These are phyloP conservation scores for Pardalotus punctatus DNA, from an alignment of 2,113 vertebrate genomes.

Conservation along the genomic window DNA sequence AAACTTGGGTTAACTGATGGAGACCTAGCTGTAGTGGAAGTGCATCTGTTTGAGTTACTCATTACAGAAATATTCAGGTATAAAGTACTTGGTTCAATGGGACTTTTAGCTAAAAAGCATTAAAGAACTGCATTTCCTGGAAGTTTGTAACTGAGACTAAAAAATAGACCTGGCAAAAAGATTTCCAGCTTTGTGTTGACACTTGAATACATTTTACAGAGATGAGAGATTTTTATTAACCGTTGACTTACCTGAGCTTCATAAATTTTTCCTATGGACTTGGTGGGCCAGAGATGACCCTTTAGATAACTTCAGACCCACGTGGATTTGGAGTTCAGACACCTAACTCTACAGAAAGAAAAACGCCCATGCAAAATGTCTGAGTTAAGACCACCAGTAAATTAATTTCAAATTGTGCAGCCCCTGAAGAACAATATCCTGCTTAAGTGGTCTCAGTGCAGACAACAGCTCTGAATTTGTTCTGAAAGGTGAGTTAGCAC, in stretches of 20 bases:
- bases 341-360: background rate
- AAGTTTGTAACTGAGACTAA: background rate
- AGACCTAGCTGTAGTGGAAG: background rate
- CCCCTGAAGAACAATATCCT: background rate
- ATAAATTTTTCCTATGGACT: background rate
- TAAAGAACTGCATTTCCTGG: background rate
- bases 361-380: background rate
- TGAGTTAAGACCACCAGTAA: background rate
- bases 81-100: background rate
- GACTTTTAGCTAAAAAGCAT: background rate
- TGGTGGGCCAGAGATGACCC: background rate
- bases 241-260: background rate
- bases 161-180: background rate
- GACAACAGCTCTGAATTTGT: background rate
- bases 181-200: background rate
- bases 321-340: background rate
- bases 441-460: background rate
- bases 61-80: slow-evolving; percentile 8
- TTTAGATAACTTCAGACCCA: background rate
- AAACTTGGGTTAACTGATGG: background rate
- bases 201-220: background rate
- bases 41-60: slow-evolving; percentile 1
- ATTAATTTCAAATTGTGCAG: background rate
- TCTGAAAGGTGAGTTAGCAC: background rate
- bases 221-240: background rate